Evolutionary conservation across 1,140 invertebrate genomes (phyloP).

Genomic region (Aradophagus sp.): DNA sequence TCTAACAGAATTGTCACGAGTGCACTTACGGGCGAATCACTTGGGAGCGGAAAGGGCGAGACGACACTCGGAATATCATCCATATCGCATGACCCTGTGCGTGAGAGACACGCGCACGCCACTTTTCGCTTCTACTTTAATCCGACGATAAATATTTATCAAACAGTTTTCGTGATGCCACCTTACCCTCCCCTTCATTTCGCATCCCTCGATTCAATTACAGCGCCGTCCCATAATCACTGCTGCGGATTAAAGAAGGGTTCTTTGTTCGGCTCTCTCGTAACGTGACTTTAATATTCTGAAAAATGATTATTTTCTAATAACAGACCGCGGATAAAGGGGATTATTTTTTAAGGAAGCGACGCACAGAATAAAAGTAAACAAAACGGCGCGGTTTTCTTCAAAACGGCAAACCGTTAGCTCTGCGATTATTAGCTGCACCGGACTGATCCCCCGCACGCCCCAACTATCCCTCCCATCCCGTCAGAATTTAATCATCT

Average conservation of each 20-base stretch:
- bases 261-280: conserved; percentile 44
- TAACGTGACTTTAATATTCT: conserved; percentile 56
- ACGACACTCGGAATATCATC: no score
- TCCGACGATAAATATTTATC: conserved; percentile 55
- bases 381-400: conserved; percentile 47
- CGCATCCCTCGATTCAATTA: conserved; percentile 53
- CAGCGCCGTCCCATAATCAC: conserved; percentile 40
- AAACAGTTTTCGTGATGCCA: conserved; percentile 25
- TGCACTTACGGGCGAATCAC: no score
- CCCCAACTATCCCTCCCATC: neutral
- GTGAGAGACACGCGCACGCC: conserved; percentile 17
- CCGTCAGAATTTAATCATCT: conserved; percentile 46
- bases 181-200: no score
- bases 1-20: conserved; percentile 29
- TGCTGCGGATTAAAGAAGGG: conserved; percentile 51
- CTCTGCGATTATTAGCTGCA: conserved; percentile 32
- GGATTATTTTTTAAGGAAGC: conserved; percentile 34
- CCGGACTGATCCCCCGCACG: conserved; percentile 5
- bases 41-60: no score
- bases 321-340: conserved; percentile 47
- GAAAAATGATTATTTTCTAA: conserved; percentile 56
- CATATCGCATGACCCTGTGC: conserved; percentile 5
- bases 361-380: conserved; percentile 50
- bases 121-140: conserved; percentile 37
- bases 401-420: conserved; percentile 39